A percentile compares a stretch with the other conserved stretches of the same genome.
These are phyloP conservation scores for Rhinatrema bivittatum DNA, from an alignment of 2,797 vertebrate species.

Conservation along the genomic window DNA sequence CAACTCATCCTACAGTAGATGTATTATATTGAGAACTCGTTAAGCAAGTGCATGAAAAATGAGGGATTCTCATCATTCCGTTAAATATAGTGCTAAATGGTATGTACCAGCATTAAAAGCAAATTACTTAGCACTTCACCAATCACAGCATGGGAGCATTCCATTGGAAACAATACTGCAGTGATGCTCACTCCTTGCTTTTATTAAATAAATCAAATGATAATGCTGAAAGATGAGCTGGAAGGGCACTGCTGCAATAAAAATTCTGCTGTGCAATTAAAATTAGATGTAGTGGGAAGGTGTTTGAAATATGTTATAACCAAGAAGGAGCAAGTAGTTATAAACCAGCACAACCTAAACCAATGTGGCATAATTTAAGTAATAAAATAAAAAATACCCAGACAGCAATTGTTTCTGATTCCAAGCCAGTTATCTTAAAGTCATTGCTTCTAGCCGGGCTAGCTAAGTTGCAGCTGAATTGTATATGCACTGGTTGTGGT, in stretches of 20 bases:
- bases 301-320: no score
- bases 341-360: no score
- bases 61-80: slow-evolving; percentile 55
- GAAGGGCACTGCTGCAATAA: slow-evolving; percentile 2
- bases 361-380: no score
- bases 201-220: slow-evolving; percentile 60
- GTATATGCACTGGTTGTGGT: no score
- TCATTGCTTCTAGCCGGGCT: no score
- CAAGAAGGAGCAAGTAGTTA: no score
- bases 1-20: slow-evolving; percentile 43
- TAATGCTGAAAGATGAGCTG: slow-evolving; percentile 42
- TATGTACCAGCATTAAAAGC: slow-evolving; percentile 58
- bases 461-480: no score
- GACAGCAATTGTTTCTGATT: no score
- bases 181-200: slow-evolving; percentile 40
- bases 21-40: slow-evolving; percentile 42
- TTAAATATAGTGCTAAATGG: slow-evolving; percentile 61
- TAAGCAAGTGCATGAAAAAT: slow-evolving; percentile 61
- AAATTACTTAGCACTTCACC: slow-evolving; percentile 67
- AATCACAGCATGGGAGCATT: slow-evolving; percentile 54
- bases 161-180: slow-evolving; percentile 44
- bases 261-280: no score
- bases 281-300: no score
- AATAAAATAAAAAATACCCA: no score
- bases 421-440: no score